phyloP scores from a whole-genome alignment of 2,113 vertebrate genomes.

The Bettongia penicillata region DNA sequence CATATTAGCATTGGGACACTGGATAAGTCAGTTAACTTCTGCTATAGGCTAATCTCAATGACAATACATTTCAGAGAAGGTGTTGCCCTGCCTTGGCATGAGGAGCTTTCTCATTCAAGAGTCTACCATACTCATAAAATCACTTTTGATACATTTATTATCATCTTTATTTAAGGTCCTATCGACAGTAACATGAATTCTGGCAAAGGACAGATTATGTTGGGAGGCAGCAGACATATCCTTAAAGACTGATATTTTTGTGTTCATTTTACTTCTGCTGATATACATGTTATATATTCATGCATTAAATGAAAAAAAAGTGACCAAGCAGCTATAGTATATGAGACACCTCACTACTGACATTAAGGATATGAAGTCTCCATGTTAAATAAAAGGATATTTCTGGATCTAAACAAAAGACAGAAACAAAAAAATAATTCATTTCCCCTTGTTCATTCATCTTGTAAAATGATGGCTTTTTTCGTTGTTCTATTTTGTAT shows the following conservation, averaged over 20 bases:
- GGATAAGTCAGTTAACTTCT: not conserved
- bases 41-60: not conserved
- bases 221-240: not conserved
- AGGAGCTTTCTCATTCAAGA: not conserved
- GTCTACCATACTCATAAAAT: not conserved
- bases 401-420: not conserved
- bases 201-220: not conserved
- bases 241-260: not conserved
- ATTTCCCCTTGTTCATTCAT: not conserved
- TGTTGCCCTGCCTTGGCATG: not conserved
- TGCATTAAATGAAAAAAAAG: not conserved
- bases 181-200: not conserved
- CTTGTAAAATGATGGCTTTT: not conserved
- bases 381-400: not conserved
- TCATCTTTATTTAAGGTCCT: not conserved
- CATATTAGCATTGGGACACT: not conserved
- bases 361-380: not conserved
- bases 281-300: not conserved
- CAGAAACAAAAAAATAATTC: not conserved
- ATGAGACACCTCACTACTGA: not conserved
- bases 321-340: not conserved
- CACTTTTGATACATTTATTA: not conserved
- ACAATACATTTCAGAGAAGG: not conserved
- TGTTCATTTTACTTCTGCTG: not conserved
- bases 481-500: not conserved